Base-by-base conservation (phyloP, 2,113 vertebrate genomes). In the Okapia johnstoni region DNA sequence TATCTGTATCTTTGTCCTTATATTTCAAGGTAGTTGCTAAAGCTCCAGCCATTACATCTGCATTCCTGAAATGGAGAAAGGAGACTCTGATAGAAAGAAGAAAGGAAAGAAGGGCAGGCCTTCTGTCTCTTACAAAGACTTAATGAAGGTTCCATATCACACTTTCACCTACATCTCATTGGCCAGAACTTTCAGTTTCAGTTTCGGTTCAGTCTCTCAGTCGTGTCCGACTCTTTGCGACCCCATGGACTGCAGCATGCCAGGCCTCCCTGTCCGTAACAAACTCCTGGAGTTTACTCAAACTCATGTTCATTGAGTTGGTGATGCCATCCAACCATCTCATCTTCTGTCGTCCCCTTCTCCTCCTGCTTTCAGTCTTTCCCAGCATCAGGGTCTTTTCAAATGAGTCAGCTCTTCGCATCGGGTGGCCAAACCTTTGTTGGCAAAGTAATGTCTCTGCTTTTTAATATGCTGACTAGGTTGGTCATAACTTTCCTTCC, bases 151-250 rank as follows among this genome's bases (percentile, higher is more conserved):
- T 50, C 30, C 57, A 21, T 84, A 33, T 60, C 61, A 16, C 17
- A 48, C 43, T 88, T 93, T 61, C 12, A 46, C 3, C 4, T 85
- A 26, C 26, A 33, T 15, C 23, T 90, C 52, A 30, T 54, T 85
- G 58, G 21, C 48, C 54, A 76, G 40, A 86, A 90, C 40, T 85
- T 73, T 40, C 63, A 21, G 17, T 66, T 66, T 36, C 33, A 0
- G 0, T 19, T 36, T 36, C 0, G 0, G 17, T 36, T 70, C 63
- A 70, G 63, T 70, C 1, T 0, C 8, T 70, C 17, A 36, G 17
- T 70, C 10, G 19, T 70, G n/a, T 70, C n/a, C 36, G n/a, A 70
- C 17, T 70, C 63, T 70, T 36, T n/a, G 16, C 17, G 1, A 70
- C 17, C 16, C 63, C n/a, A 5, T 36, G 17, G n/a, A 70, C 63